A percentile compares a stretch with the other conserved stretches of the same genome.
These are phyloP conservation scores for Rhabdophis nuchalis DNA, from an alignment of 2,797 vertebrate genomes.

Conservation along the genomic window DNA sequence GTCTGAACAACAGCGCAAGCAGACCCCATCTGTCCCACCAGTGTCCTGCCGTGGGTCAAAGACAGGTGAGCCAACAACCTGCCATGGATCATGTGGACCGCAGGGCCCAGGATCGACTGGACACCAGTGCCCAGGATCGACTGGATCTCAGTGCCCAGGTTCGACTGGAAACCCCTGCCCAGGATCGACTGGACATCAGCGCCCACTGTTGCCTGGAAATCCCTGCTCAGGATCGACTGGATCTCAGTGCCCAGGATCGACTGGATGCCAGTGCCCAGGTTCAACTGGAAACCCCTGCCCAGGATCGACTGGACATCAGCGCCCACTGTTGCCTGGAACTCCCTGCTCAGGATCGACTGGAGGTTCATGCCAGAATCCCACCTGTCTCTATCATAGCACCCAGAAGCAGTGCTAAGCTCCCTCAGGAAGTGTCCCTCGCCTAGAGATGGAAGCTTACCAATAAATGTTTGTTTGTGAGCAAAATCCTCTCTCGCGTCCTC, in stretches of 20 bases:
- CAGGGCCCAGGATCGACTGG: background rate
- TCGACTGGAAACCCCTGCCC: background rate
- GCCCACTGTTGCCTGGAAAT: background rate
- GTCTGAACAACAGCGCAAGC: background rate
- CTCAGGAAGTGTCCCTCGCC: too few relatives aligned
- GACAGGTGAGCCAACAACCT: background rate
- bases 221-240: background rate
- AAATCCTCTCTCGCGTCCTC: accelerated
- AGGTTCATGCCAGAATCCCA: background rate
- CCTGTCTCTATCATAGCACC: background rate
- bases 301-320: background rate
- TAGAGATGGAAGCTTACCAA: background rate
- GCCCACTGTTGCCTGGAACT: background rate
- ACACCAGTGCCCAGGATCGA: background rate
- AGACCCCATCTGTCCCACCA: background rate
- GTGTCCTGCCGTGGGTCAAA: background rate
- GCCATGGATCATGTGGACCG: background rate
- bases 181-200: background rate
- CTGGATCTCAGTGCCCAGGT: background rate
- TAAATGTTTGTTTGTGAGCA: background rate
- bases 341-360: background rate
- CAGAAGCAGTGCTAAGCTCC: background rate
- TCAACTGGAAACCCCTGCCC: background rate
- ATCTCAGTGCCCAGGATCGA: background rate
- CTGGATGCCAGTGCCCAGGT: background rate